phyloP scores from a whole-genome alignment of 2,888 invertebrate genomes.

The Athalia cordata region DNA sequence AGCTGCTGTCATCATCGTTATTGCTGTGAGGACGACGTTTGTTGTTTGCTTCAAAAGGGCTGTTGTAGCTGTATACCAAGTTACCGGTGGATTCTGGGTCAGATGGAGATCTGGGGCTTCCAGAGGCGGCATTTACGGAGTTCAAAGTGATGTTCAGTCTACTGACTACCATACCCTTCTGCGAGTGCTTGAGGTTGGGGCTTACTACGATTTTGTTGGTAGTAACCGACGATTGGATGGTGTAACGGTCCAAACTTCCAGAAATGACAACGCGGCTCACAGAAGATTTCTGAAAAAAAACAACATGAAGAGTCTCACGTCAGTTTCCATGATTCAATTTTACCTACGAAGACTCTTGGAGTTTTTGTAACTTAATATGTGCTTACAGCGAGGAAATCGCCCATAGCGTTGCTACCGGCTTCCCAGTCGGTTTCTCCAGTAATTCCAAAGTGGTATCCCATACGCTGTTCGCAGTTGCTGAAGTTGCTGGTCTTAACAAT shows the following conservation, averaged over 20 bases:
- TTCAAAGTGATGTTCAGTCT: slow-evolving; percentile 76
- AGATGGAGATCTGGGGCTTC: slow-evolving; percentile 51
- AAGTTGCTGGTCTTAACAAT: slow-evolving; percentile 55
- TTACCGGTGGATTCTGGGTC: slow-evolving; percentile 67
- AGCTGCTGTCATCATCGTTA: slow-evolving; percentile 47
- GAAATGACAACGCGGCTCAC: slow-evolving; percentile 77
- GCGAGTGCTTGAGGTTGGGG: slow-evolving; percentile 77
- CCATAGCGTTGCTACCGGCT: slow-evolving; percentile 73
- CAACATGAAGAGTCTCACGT: not conserved
- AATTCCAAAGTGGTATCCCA: slow-evolving; percentile 58
- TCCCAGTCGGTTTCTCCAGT: slow-evolving; percentile 75
- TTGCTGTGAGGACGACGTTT: slow-evolving; percentile 54
- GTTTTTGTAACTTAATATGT: not conserved
- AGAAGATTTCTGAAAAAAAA: slow-evolving; percentile 75
- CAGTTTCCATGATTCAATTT: not conserved
- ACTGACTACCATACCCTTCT: slow-evolving; percentile 80
- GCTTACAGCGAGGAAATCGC: slow-evolving; percentile 75
- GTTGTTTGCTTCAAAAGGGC: slow-evolving; percentile 51
- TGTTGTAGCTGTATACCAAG: slow-evolving; percentile 68
- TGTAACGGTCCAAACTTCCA: slow-evolving; percentile 76
- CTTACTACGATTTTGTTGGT: slow-evolving; percentile 79
- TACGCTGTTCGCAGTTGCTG: slow-evolving; percentile 53
- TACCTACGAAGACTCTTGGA: not conserved
- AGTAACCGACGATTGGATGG: slow-evolving; percentile 80
- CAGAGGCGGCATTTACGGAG: slow-evolving; percentile 53